Evolutionary conservation across 2,797 vertebrate genomes (phyloP).

Genomic region (Channallabes apus): DNA sequence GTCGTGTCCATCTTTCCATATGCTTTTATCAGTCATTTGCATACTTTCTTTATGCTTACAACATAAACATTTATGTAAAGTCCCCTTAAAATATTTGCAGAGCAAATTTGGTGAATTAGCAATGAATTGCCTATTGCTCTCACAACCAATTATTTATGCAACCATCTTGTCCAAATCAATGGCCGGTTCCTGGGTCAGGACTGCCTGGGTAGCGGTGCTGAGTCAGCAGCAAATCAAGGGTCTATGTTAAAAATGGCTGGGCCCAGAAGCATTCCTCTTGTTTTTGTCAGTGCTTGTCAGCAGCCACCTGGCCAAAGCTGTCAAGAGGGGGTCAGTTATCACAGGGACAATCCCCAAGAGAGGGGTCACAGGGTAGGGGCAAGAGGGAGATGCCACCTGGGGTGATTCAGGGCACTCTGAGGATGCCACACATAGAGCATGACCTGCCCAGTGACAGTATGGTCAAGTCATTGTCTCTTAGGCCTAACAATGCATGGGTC

Average conservation of each 20-base stretch:
- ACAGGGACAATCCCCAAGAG: conserved; percentile 46
- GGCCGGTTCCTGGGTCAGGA: conserved; percentile 50
- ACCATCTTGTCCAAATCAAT: conserved; percentile 50
- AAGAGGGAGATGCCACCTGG: conserved; percentile 42
- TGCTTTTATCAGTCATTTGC: neutral
- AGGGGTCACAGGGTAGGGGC: conserved; percentile 48
- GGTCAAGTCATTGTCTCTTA: conserved; percentile 36
- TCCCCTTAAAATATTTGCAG: conserved; percentile 1
- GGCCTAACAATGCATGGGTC: conserved; percentile 43
- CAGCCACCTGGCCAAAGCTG: conserved; percentile 55
- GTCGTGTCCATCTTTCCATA: neutral
- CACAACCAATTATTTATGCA: conserved; percentile 49
- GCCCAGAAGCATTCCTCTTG: conserved; percentile 53
- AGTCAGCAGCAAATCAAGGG: conserved; percentile 55
- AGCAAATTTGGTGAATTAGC: conserved; percentile 44
- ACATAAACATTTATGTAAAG: conserved; percentile 17
- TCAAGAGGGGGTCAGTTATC: conserved; percentile 46
- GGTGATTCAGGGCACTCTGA: conserved; percentile 26
- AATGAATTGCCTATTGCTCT: conserved; percentile 32
- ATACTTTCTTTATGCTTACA: conserved; percentile 4
- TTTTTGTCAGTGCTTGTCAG: conserved; percentile 59
- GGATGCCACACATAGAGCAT: conserved; percentile 38
- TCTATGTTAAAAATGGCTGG: conserved; percentile 44
- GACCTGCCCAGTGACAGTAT: conserved; percentile 45
- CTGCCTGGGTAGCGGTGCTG: conserved; percentile 50